These are phyloP conservation scores for Forpus xanthops DNA, from an alignment of 2,797 vertebrate species.

Conservation along the genomic window DNA sequence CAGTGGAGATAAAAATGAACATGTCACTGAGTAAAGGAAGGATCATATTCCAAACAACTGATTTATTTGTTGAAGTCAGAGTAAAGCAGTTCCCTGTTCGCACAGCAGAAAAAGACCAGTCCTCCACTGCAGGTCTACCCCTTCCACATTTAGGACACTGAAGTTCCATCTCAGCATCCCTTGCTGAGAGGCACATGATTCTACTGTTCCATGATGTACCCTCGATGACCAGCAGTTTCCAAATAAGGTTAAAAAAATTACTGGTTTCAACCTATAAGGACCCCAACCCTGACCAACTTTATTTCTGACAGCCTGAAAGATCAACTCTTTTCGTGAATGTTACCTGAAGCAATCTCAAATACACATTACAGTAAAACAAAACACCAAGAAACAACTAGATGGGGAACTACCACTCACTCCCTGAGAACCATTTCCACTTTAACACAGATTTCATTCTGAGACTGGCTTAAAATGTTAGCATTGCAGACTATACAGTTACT, in stretches of 20 bases:
- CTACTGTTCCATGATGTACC: constrained; percentile 4
- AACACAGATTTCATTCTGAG: background rate
- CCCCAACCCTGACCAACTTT: background rate
- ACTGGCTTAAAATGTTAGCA: background rate
- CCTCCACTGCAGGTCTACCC: background rate
- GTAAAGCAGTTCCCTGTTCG: background rate
- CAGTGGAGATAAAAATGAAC: background rate
- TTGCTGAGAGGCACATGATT: background rate
- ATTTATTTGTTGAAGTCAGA: background rate
- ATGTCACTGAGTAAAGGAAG: background rate
- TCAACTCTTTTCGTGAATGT: background rate
- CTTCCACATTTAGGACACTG: constrained; percentile 17
- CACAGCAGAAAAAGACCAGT: background rate
- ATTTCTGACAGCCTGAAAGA: background rate
- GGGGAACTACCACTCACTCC: background rate
- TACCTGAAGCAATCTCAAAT: background rate
- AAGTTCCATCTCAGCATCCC: constrained; percentile 13
- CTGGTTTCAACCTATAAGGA: background rate
- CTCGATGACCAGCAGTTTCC: background rate
- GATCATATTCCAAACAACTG: background rate
- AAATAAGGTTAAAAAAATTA: background rate
- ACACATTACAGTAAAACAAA: background rate
- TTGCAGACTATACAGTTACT: background rate
- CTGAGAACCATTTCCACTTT: background rate
- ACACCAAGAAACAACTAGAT: background rate